Evolutionary conservation across 2,797 vertebrate species (phyloP).

Genomic region (Eulemur rubriventer): DNA sequence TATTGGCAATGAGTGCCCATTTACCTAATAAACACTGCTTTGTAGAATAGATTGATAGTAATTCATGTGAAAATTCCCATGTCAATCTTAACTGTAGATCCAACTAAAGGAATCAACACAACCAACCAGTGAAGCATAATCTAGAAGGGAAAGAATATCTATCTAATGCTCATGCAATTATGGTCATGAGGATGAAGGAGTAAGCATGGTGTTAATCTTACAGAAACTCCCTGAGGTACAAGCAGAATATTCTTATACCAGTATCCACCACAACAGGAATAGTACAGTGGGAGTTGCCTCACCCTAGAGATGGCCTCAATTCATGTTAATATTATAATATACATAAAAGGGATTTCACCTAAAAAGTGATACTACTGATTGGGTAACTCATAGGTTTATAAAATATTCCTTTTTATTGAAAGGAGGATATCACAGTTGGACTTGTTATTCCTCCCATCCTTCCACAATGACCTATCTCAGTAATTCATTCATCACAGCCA

Average conservation of each 20-base stretch:
- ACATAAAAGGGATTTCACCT: background rate
- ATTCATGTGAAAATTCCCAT: background rate
- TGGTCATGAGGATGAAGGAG: background rate
- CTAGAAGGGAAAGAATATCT: background rate
- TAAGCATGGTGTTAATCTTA: background rate
- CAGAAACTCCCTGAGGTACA: background rate
- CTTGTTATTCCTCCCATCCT: rapidly evolving
- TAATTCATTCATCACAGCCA: background rate
- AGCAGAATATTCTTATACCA: background rate
- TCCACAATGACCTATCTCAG: background rate
- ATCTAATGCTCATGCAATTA: background rate
- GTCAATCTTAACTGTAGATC: background rate
- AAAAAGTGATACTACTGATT: background rate
- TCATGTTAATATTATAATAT: background rate
- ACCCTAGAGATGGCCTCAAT: background rate
- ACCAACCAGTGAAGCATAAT: background rate
- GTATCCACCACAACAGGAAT: background rate
- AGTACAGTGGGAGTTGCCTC: background rate
- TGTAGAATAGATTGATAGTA: background rate
- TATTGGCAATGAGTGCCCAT: no score
- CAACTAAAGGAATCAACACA: background rate
- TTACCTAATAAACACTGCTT: background rate
- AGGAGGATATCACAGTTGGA: rapidly evolving
- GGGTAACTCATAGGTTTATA: background rate
- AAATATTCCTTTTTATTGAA: background rate